Evolutionary conservation across 2,797 vertebrate species (phyloP), one percentile per base, ranked within the genome.

Genomic region (Psittacula derbiana): DNA sequence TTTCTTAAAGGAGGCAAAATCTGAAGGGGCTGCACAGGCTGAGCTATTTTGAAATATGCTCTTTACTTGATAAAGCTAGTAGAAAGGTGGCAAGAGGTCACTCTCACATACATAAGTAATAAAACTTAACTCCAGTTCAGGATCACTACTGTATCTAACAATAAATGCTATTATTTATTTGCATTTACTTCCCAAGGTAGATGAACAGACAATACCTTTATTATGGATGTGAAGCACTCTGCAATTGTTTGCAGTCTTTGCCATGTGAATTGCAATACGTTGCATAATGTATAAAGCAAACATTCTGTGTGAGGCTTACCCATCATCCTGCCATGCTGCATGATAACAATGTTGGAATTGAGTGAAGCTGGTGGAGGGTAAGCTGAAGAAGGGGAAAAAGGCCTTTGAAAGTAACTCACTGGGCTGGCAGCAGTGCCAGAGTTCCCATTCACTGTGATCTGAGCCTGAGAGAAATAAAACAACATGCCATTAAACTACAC

Each of bases 361-460:
- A 99, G 98, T 1, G 98, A 98, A 76, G 98, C 92, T 40, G 99
- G 98, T 55, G 98, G 98, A 89, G 98, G 98, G 91, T 99, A 99
- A 52, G 98, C 98, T 23, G 98, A 98, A 24, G 98, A 98, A 57
- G 99, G 99, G 88, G 99, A 99, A 95, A 99, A 98, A 58, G 99
- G 98, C 96, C 99, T 98, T 97, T 98, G 99, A 90, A 98, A 98
- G 95, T 98, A 97, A 95, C 98, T 98, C 97, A 98, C 97, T 69
- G 98, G 98, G 92, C 98, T 98, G 97, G 97, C 96, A 61, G 98
- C 97, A 40, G 96, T 98, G 75, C 98, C 98, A 70, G 98, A 94
- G 92, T 97, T 99, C 94, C 99, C 99, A 96, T 99, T 99, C 98
- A 99, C 98, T 49, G 99, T 98, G 95, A 99, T 97, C 97, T 99